Percentiles rank a stretch among this genome's conserved stretches.
Evolutionary conservation across 2,888 invertebrate genomes (phyloP).

Genomic region (Pecten maximus): DNA sequence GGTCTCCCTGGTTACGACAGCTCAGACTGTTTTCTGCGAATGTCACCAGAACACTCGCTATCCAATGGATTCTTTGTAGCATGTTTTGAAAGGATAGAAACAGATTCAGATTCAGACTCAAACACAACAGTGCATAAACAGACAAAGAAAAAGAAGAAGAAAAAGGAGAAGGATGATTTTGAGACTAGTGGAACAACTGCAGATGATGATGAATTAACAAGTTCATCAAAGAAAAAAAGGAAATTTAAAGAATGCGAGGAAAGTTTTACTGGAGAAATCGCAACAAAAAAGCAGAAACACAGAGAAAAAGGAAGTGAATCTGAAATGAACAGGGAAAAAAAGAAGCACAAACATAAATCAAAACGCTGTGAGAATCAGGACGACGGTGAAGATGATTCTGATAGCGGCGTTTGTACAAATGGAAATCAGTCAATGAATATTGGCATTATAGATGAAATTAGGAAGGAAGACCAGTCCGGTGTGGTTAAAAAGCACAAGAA

Average conservation of each 20-base stretch:
- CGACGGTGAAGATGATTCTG: background rate
- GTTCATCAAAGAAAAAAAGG: background rate
- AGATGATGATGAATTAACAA: background rate
- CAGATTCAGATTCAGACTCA: background rate
- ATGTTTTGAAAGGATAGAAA: conserved; percentile 86
- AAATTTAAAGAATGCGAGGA: conserved; percentile 36
- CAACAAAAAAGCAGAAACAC: background rate
- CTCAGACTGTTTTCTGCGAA: conserved; percentile 89
- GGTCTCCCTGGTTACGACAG: conserved; percentile 74
- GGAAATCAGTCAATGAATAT: conserved; percentile 48
- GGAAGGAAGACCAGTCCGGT: conserved; percentile 22
- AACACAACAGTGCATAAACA: background rate
- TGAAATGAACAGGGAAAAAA: conserved; percentile 6
- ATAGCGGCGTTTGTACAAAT: background rate
- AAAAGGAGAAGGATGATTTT: background rate
- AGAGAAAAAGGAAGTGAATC: background rate
- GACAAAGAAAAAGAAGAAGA: background rate
- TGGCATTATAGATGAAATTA: background rate
- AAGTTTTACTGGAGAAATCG: background rate
- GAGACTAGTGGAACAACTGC: background rate
- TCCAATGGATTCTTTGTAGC: conserved; percentile 98
- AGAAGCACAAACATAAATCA: background rate
- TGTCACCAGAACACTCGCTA: conserved; percentile 89
- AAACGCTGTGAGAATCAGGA: background rate
- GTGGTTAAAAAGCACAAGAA: conserved; percentile 26